These are phyloP conservation scores for Achatina immaculata DNA, from an alignment of 1,140 invertebrate species.

Conservation along the genomic window DNA sequence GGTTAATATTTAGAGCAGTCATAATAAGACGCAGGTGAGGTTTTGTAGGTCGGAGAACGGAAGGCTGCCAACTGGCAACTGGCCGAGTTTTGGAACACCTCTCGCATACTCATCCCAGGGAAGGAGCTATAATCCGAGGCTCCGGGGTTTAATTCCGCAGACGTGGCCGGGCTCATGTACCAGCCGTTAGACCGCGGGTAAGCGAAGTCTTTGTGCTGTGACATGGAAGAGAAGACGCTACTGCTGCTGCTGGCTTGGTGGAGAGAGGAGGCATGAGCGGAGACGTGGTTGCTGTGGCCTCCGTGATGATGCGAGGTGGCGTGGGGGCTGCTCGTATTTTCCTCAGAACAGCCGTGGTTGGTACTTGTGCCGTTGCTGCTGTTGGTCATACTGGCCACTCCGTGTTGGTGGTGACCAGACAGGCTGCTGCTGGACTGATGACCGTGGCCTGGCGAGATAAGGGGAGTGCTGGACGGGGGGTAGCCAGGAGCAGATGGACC, in stretches of 20 bases:
- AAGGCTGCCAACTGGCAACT: conserved; percentile 67
- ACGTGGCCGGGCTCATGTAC: conserved; percentile 58
- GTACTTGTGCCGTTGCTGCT: conserved; percentile 42
- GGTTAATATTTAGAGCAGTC: conserved; percentile 67
- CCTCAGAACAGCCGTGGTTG: conserved; percentile 39
- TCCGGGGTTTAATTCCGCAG: conserved; percentile 53
- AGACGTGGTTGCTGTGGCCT: conserved; percentile 32
- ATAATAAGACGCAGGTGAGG: conserved; percentile 56
- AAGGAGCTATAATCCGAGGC: conserved; percentile 51
- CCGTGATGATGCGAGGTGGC: conserved; percentile 45
- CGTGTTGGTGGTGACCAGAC: conserved; percentile 35
- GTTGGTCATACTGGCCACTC: conserved; percentile 40
- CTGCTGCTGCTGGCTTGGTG: conserved; percentile 54
- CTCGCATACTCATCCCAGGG: conserved; percentile 60
- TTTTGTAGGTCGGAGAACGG: conserved; percentile 59
- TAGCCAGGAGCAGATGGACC: conserved; percentile 8
- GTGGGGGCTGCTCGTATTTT: conserved; percentile 49
- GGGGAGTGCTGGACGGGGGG: conserved; percentile 21
- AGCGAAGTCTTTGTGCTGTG: conserved; percentile 43
- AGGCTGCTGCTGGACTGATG: neutral
- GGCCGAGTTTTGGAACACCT: conserved; percentile 53
- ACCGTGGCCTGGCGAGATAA: conserved; percentile 14
- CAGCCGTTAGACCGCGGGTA: conserved; percentile 59
- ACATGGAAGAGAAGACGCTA: conserved; percentile 54
- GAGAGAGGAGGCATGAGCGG: conserved; percentile 27